Base-by-base conservation (phyloP, 1,140 invertebrate species). In the Yoshiicerus persimilis region DNA sequence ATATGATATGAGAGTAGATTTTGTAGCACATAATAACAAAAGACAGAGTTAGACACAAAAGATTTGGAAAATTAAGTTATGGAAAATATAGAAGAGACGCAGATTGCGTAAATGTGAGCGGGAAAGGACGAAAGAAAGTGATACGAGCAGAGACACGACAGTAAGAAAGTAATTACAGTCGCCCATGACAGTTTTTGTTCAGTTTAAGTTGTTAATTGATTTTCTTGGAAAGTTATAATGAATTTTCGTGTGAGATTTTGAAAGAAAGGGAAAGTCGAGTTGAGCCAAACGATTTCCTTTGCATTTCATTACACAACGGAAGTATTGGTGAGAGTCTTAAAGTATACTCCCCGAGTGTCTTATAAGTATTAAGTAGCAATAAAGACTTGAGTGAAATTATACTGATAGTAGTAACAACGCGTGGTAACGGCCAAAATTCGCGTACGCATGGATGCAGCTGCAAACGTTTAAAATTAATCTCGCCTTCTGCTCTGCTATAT, bases 161-260 rank as follows among this genome's bases (percentile, higher is more conserved):
- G 1, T 70, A 70, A 27, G 25, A 80, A 80, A 36, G 75, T 80
- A 80, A 80, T 80, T 80, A 80, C 75, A 80, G 6, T 38, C 34
- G 30, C 38, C 38, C 75, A 80, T 38, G 75, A 80, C 75, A 80
- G 75, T 80, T 80, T 80, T 80, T 80, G 75, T 80, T 80, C 75
- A 36, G 16, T 80, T n/a, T 80, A 80, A 80, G 75, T 20, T 32
- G 75, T 80, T 80, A 80, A 80, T 80, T 80, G 75, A 80, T 80
- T 80, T 80, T 80, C 75, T 80, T 80, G 30, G 34, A 80, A 80
- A 80, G 75, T 80, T 80, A 80, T 80, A 80, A 80, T 80, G 75
- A 80, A 80, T 80, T 80, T 80, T 70, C 27, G 9, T 30, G 27
- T 80, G 34, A 80, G 75, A 36, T 36, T 38, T 38, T 32, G 30